Conservation (phyloP, 2,797 vertebrate genomes). For the Rhinoraja longicauda region DNA sequence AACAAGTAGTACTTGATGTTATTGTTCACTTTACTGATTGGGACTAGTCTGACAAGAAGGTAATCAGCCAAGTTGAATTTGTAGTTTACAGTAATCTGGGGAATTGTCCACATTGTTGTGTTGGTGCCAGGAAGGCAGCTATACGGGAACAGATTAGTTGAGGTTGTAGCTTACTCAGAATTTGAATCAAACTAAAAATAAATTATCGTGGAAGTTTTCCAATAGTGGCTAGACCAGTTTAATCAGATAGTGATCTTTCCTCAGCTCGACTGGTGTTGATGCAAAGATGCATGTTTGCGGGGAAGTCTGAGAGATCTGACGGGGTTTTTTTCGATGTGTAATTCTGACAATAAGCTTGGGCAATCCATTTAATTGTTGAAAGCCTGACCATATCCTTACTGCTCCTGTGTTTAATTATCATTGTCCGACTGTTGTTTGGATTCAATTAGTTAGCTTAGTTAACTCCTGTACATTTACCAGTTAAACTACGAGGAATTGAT, state of each 20-base stretch:
- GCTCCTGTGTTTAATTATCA: background rate
- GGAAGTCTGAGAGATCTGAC: background rate
- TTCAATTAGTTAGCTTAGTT: background rate
- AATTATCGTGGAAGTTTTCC: background rate
- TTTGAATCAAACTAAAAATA: background rate
- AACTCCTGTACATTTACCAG: background rate
- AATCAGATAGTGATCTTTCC: background rate
- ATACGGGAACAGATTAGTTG: background rate
- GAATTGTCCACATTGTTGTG: background rate
- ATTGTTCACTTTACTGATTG: background rate
- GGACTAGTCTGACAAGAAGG: background rate
- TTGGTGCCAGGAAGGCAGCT: background rate
- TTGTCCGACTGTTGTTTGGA: background rate
- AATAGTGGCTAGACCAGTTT: background rate
- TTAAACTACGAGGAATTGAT: background rate
- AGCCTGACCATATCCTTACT: background rate
- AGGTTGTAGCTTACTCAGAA: background rate
- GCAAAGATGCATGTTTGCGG: background rate
- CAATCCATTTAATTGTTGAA: background rate
- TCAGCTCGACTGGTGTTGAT: background rate
- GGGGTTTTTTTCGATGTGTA: background rate
- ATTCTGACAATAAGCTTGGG: background rate
- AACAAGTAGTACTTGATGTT: background rate
- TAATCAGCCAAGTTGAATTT: background rate
- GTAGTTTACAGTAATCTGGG: background rate